Evolutionary conservation across 2,888 invertebrate species (phyloP).

Genomic region (Panorpa germanica): DNA sequence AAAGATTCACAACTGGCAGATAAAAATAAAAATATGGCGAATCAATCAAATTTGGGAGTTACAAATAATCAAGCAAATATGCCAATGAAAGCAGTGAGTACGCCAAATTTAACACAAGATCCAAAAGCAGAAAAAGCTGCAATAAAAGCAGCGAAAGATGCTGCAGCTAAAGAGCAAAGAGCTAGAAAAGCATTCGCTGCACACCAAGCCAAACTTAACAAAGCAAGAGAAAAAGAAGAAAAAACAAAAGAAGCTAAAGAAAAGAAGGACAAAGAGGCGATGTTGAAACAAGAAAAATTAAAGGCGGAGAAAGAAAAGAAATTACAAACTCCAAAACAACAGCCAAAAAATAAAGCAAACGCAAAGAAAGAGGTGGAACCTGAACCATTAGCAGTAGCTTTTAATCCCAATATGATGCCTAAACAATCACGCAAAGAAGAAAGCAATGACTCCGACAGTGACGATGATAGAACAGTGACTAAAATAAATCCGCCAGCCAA

Average conservation of each 20-base stretch:
- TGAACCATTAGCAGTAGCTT: slow-evolving; percentile 12
- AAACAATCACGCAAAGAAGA: too few relatives aligned
- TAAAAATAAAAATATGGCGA: background rate
- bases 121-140: slow-evolving; percentile 6
- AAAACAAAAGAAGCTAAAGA: slow-evolving; percentile 9
- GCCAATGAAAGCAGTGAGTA: too few relatives aligned
- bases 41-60: slow-evolving; percentile 3
- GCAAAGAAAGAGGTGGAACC: slow-evolving; percentile 13
- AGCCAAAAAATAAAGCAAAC: slow-evolving; percentile 16
- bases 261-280: slow-evolving; percentile 7
- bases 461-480: too few relatives aligned
- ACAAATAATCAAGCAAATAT: too few relatives aligned
- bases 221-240: slow-evolving; percentile 8
- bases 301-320: slow-evolving; percentile 18
- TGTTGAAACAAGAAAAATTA: slow-evolving; percentile 17
- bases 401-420: too few relatives aligned
- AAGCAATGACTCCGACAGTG: background rate
- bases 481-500: slow-evolving; percentile 5
- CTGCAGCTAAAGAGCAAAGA: slow-evolving; percentile 14
- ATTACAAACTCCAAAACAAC: too few relatives aligned
- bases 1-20: slow-evolving; percentile 1
- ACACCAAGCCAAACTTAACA: background rate
- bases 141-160: slow-evolving; percentile 16
- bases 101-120: too few relatives aligned
- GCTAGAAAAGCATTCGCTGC: background rate